Evolutionary conservation across 1,140 invertebrate species (phyloP).

Genomic region (Caenorhabditis brenneri): DNA sequence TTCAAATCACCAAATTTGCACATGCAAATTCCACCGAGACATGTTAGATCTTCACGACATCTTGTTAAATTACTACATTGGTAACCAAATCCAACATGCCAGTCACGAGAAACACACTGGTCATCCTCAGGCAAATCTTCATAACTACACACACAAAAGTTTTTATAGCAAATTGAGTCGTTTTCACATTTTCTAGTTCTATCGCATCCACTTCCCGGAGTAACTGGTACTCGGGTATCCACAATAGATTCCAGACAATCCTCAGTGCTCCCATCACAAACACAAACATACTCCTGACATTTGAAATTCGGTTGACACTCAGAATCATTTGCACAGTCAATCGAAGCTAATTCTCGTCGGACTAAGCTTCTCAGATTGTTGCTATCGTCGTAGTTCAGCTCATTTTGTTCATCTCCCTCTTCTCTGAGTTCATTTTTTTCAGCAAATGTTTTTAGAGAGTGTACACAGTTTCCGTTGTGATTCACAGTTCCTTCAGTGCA

Average conservation of each 20-base stretch:
- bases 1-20: conserved; percentile 38
- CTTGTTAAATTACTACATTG: conserved; percentile 31
- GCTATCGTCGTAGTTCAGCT: neutral
- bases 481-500: conserved; percentile 22
- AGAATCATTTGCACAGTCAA: conserved; percentile 9
- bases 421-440: neutral
- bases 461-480: conserved; percentile 32
- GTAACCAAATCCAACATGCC: conserved; percentile 27
- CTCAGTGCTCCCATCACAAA: conserved; percentile 47
- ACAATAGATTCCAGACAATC: conserved; percentile 5
- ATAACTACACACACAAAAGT: conserved; percentile 51
- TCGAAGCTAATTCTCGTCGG: neutral
- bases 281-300: conserved; percentile 54
- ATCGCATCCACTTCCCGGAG: conserved; percentile 46
- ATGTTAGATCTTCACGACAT: conserved; percentile 47
- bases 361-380: conserved; percentile 27
- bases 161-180: conserved; percentile 48
- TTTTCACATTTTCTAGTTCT: conserved; percentile 38
- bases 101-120: conserved; percentile 29
- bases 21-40: conserved; percentile 38
- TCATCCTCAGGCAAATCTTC: conserved; percentile 41
- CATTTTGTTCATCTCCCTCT: neutral
- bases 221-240: neutral
- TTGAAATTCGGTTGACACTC: conserved; percentile 54
- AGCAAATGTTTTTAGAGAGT: neutral